Evolutionary conservation across 92 coral and sea anemone species (phyloP), one percentile per base, ranked within the genome.

Genomic region (Actinostola sp.): DNA sequence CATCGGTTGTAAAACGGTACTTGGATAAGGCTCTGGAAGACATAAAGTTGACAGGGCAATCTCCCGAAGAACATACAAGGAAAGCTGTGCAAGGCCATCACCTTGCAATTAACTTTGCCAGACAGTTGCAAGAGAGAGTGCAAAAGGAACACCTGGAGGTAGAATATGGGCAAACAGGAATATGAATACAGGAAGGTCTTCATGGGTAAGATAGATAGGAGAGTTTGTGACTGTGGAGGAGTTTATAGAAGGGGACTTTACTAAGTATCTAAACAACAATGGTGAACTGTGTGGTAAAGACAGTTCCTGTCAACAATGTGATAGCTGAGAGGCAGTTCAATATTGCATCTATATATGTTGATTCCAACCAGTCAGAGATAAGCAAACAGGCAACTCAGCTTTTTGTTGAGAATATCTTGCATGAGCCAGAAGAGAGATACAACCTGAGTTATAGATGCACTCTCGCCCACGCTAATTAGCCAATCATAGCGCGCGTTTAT

Each of bases 181-280:
- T 78, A 82, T 78, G 57, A 62, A 16, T 83, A 88, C 73, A 88
- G 69, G 43, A 79, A 78, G 61, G 85, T 83, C n/a, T 82, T 46
- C 82, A 73, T 88, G 83, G 89, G 76, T 14, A 82, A 83, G 76
- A 75, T 69, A 21, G 71, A 68, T 26, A 46, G n/a, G n/a, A 29
- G 86, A 83, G 46, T 78, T 63, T 57, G 80, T 88, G n/a, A 72
- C 92, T 26, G 61, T 88, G 51, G 75, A 88, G 65, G 89, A 79
- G 54, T 88, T 21, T 29, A 73, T 87, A 42, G 79, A 72, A 9
- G 88, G 86, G 63, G 84, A 71, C 39, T 71, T 81, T 58, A 59
- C 73, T 14, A 82, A 78, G 67, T 69, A 82, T 57, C 54, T 82
- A n/a, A 14, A 81, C 58, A 80, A 83, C 55, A 70, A 72, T 71